Evolutionary conservation across 2,797 vertebrate genomes (phyloP), one percentile per base, ranked within the genome.

Genomic region (Syngnathus rostellatus): DNA sequence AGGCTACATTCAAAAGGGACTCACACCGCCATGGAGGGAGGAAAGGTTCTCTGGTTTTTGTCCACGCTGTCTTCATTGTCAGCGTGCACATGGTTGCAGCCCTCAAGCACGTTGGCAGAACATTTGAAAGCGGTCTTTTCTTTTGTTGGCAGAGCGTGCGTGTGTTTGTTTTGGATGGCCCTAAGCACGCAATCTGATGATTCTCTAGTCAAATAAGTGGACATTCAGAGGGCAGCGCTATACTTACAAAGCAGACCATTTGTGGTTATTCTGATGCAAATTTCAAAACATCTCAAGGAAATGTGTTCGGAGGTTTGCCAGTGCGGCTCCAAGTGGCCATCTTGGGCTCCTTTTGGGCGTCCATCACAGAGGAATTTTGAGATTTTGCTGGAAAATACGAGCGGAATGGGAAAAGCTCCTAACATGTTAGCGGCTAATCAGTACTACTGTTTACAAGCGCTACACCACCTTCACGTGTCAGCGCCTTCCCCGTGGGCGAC

Each of bases 121-220:
- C 68, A 81, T 82, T 80, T 88, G 86, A 73, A 75, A 80, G 74
- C 85, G 71, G 43, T 10, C 45, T 83, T 84, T 83, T 84, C 78
- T 84, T 86, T 81, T 75, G 82, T 77, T 70, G 78, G 75, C 73
- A 77, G 76, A 78, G 81, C 74, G 71, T 73, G 75, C 68, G 75
- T 69, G 67, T 43, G 31, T 43, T 73, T 76, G 81, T 75, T 78
- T 72, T 62, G 78, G 77, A 85, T 10, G 76, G 68, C 76, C 68
- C 71, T 82, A 78, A 54, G 53, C 53, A 25, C 23, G n/a, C 21
- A 23, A 25, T 25, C n/a, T 2, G 12, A 54, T 54, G 25, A 54
- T 12, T 25, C 53, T 54, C 25, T 0, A 72, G n/a, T 39, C 39
- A 41, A 59, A 61, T 21, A 61, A 61, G 6, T 12, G 21, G n/a